Evolutionary conservation across 1,140 invertebrate species (phyloP).

Genomic region (Papilio xuthus): DNA sequence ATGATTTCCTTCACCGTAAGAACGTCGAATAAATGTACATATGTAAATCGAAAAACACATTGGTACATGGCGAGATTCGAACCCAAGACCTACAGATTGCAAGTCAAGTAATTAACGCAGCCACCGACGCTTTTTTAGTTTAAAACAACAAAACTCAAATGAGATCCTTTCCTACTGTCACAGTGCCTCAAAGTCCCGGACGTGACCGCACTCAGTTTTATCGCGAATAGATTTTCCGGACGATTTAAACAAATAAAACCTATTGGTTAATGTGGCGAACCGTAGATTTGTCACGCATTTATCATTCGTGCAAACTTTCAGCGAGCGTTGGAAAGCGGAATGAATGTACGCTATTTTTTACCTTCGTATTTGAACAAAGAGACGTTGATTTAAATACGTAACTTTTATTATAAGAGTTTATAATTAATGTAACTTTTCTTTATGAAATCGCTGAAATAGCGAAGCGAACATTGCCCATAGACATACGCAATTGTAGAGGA

Average conservation of each 20-base stretch:
- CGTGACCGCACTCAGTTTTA: slow-evolving; percentile 48
- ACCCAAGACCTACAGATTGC: no score
- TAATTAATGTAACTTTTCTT: neutral
- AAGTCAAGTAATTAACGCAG: no score
- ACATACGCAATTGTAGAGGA: no score
- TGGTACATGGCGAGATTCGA: no score
- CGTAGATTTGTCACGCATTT: slow-evolving; percentile 45
- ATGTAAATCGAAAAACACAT: no score
- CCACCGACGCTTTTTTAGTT: no score
- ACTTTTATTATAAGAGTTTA: neutral
- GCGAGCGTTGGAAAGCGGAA: neutral
- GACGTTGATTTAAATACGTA: neutral
- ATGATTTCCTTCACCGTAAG: no score
- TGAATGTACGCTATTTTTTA: slow-evolving; percentile 6
- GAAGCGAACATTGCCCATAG: no score
- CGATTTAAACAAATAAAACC: slow-evolving; percentile 47
- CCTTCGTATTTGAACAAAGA: slow-evolving; percentile 7
- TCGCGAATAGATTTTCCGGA: slow-evolving; percentile 49
- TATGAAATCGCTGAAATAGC: no score
- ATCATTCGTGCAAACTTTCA: slow-evolving; percentile 36
- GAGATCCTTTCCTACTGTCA: neutral
- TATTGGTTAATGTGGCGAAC: slow-evolving; percentile 44
- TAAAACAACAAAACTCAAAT: neutral
- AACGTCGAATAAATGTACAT: no score
- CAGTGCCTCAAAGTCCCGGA: neutral